A percentile compares a stretch with the other conserved stretches of the same genome.
These are phyloP conservation scores for Acromyrmex heyeri DNA, from an alignment of 1,140 invertebrate species.

Conservation along the genomic window DNA sequence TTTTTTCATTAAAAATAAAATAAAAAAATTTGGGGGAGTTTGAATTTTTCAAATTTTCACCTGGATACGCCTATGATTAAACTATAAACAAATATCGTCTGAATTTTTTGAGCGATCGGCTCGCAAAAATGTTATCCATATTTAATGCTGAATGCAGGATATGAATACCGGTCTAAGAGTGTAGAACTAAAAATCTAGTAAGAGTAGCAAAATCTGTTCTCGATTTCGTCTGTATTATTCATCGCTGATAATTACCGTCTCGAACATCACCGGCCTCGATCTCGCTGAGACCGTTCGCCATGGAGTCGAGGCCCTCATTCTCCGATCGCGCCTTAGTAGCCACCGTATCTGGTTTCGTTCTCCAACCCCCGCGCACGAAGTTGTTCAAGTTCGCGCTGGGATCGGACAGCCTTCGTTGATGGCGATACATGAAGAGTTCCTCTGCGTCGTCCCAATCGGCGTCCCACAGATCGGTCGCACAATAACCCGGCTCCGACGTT, in stretches of 20 bases:
- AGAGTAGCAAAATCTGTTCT: not conserved
- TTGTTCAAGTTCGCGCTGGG: slow-evolving; percentile 97
- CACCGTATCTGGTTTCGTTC: slow-evolving; percentile 88
- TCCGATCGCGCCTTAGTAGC: slow-evolving; percentile 94
- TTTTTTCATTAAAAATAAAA: no score
- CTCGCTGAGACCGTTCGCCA: slow-evolving; percentile 94
- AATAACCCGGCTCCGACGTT: slow-evolving; percentile 96
- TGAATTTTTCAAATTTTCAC: no score
- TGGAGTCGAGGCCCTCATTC: slow-evolving; percentile 95
- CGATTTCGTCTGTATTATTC: not conserved
- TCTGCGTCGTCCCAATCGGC: slow-evolving; percentile 95
- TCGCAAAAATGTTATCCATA: no score
- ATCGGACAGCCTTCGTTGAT: slow-evolving; percentile 96
- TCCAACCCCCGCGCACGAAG: slow-evolving; percentile 94
- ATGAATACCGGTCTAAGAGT: slow-evolving; percentile 37
- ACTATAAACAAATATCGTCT: not conserved
- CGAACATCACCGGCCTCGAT: slow-evolving; percentile 97
- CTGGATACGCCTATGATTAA: no score
- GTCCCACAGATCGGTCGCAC: slow-evolving; percentile 94
- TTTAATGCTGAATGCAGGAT: slow-evolving; percentile 22
- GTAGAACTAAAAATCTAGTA: slow-evolving; percentile 45
- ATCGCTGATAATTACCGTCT: slow-evolving; percentile 90
- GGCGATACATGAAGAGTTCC: slow-evolving; percentile 93
- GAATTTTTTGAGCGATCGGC: not conserved
- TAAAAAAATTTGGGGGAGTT: no score